Base-by-base conservation (phyloP, 2,888 invertebrate genomes). In the Brenthis hecate region DNA sequence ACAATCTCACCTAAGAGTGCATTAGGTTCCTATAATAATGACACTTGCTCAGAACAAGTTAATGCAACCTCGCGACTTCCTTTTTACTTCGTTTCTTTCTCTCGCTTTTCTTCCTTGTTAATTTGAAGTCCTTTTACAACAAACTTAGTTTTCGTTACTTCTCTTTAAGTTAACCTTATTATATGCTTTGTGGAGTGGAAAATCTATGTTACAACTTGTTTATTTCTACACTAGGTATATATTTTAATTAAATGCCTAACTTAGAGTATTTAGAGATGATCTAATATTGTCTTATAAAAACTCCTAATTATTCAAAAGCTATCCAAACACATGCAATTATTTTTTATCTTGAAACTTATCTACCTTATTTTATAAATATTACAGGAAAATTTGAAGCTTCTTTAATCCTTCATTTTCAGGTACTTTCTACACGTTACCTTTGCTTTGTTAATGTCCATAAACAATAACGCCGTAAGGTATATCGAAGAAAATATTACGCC, bases 1-100 rank as follows among this genome's bases (percentile, higher is more conserved):
- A 84, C 85, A 87, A 88, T 90, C 87, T 88, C 79, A 87, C 87
- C 87, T 85, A 84, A 60, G 62, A 68, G 69, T 72, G 74, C 74
- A 74, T 74, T 74, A 73, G 67, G 62, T 73, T 76, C 48, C 68
- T 60, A 68, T 68, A 72, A 65, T 70, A 74, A 74, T 70, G 74
- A 70, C 72, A 70, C 73, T 67, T 67, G 71, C 60, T 72, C 72
- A 73, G 73, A 73, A 73, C 73, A 75, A 72, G 73, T 74, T 77
- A 63, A 58, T 75, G 74, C 68, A 58, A 68, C 68, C 56, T 70
- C 66, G 71, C 73, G 72, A 74, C 66, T 75, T 76, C 69, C 72
- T 65, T 74, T 72, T 73, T 74, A 69, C 56, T 65, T 62, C 19
- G 53, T 50, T 48, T 32, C 64, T 56, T 72, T 70, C 54, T 62